Percentiles rank a stretch among this genome's conserved stretches.
Evolutionary conservation across 2,888 invertebrate species (phyloP).

Genomic region (Norana najaformis): DNA sequence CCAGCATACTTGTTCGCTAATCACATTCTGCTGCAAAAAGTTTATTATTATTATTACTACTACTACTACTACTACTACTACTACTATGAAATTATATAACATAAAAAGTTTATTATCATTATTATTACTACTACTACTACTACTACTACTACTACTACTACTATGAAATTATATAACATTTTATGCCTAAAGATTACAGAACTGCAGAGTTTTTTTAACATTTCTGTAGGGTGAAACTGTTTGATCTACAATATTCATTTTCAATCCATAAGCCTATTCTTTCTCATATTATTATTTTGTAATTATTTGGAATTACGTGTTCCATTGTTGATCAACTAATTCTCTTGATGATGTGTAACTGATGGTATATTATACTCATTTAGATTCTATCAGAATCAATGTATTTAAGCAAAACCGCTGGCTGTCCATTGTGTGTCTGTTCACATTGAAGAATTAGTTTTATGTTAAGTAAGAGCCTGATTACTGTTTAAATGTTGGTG

Average conservation of each 20-base stretch:
- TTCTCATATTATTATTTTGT: background rate
- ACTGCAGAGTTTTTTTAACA: background rate
- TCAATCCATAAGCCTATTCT: background rate
- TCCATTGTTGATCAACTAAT: slow-evolving; percentile 4
- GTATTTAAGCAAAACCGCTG: background rate
- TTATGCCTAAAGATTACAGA: background rate
- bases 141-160: background rate
- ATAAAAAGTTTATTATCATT: too few species aligned
- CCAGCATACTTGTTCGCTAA: background rate
- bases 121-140: too few species aligned
- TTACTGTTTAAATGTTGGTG: background rate
- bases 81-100: too few species aligned
- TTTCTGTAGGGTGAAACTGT: background rate
- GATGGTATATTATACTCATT: background rate
- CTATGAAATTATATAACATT: background rate
- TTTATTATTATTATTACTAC: background rate
- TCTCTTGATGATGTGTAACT: background rate
- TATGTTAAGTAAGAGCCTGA: too few species aligned
- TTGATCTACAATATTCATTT: background rate
- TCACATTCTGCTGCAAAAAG: background rate
- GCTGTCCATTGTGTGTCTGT: background rate
- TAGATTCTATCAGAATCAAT: background rate
- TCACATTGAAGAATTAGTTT: too few species aligned
- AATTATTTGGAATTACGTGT: background rate
- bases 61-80: background rate